These are phyloP conservation scores for Aselliscus stoliczkanus DNA, from an alignment of 2,797 vertebrate genomes.

Conservation along the genomic window DNA sequence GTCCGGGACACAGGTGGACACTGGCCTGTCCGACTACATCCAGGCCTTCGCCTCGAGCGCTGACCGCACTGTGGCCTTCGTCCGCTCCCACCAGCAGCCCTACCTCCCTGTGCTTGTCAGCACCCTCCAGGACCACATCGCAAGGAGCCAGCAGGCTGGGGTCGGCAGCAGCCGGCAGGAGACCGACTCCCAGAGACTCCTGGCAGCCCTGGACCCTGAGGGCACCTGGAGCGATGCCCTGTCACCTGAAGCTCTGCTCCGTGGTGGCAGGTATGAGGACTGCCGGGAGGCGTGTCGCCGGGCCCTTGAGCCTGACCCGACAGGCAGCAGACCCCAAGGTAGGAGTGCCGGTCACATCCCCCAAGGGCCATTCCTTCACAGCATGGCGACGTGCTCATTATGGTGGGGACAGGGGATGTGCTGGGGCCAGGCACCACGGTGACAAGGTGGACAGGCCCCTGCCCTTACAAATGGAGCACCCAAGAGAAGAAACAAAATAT, in stretches of 20 bases:
- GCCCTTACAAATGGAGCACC: rapidly evolving
- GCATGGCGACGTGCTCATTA: too few relatives aligned
- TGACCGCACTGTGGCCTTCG: conserved; percentile 78
- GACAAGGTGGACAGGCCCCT: not conserved
- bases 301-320: conserved; percentile 68
- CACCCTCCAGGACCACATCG: conserved; percentile 77
- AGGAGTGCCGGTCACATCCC: not conserved
- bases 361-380: rapidly evolving
- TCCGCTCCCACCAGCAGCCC: conserved; percentile 84
- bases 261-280: conserved; percentile 80
- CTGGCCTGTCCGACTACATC: conserved; percentile 87
- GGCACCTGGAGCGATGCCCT: conserved; percentile 76
- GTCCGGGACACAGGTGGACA: conserved; percentile 64
- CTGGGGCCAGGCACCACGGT: not conserved
- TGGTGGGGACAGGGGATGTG: not conserved
- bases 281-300: conserved; percentile 82
- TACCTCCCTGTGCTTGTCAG: conserved; percentile 84
- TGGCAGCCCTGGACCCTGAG: conserved; percentile 82
- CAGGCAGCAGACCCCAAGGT: not conserved
- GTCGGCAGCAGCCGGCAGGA: conserved; percentile 23
- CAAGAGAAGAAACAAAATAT: not conserved
- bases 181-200: conserved; percentile 79
- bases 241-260: conserved; percentile 83
- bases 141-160: not conserved
- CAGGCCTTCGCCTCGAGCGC: conserved; percentile 80